phyloP scores from a whole-genome alignment of 2,888 invertebrate genomes.

The Nycteola revayana region DNA sequence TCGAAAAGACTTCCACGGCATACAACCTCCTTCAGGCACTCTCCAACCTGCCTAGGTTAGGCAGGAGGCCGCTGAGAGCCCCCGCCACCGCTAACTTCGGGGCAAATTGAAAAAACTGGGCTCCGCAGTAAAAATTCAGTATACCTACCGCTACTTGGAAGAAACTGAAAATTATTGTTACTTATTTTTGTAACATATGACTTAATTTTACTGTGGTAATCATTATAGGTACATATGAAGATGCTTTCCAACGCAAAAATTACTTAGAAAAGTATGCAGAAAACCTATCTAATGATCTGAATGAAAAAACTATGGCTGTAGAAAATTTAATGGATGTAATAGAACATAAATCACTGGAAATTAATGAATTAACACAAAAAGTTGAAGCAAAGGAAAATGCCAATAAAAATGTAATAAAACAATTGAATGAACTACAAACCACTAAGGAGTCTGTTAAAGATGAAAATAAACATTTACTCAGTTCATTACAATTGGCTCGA shows the following conservation, averaged over 20 bases:
- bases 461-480: constrained; percentile 47
- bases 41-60: too few species aligned
- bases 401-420: constrained; percentile 39
- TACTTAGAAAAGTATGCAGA: constrained; percentile 55
- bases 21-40: too few species aligned
- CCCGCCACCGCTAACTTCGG: too few species aligned
- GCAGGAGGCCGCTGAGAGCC: too few species aligned
- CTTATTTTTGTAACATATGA: too few species aligned
- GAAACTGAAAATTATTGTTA: constrained; percentile 1
- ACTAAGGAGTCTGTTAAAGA: constrained; percentile 44
- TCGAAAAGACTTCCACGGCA: too few species aligned
- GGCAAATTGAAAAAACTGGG: too few species aligned
- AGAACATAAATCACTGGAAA: constrained; percentile 53
- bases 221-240: constrained; percentile 55
- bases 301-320: constrained; percentile 49
- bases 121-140: too few species aligned
- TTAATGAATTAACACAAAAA: constrained; percentile 46
- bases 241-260: constrained; percentile 48
- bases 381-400: constrained; percentile 45
- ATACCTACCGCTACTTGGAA: too few species aligned
- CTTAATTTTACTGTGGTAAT: too few species aligned
- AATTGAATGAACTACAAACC: constrained; percentile 44
- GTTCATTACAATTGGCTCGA: constrained; percentile 47
- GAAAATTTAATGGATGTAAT: constrained; percentile 50
- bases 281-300: constrained; percentile 42